Percentiles rank a stretch among this genome's conserved stretches.
phyloP scores from a whole-genome alignment of 2,797 vertebrate genomes.

The Acomys russatus region DNA sequence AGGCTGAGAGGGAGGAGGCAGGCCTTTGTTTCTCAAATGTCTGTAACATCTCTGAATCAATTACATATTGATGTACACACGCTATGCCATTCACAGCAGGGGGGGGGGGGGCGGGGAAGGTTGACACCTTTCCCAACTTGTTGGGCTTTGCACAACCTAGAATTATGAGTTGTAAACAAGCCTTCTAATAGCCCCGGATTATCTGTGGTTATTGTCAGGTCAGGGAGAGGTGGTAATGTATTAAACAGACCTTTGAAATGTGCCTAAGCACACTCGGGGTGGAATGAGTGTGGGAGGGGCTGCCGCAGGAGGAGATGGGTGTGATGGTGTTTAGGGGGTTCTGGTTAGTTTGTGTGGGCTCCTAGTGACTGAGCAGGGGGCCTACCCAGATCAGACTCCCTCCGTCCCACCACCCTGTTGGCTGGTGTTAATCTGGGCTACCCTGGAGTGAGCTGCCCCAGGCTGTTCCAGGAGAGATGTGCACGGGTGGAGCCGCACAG shows the following conservation, averaged over 20 bases:
- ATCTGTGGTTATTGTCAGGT: constrained; percentile 85
- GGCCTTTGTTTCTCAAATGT: constrained; percentile 71
- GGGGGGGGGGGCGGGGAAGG: neutral
- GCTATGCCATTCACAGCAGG: constrained; percentile 81
- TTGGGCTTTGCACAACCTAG: constrained; percentile 87
- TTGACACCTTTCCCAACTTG: constrained; percentile 85
- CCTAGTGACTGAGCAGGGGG: constrained; percentile 70
- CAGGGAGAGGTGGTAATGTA: constrained; percentile 86
- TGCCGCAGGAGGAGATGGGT: neutral
- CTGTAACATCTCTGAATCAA: constrained; percentile 79
- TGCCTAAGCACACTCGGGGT: constrained; percentile 76
- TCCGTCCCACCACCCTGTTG: neutral
- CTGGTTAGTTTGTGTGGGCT: neutral
- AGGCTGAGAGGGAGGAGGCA: constrained; percentile 56
- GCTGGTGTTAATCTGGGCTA: constrained; percentile 71
- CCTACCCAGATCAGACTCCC: constrained; percentile 55
- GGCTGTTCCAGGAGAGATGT: constrained; percentile 66
- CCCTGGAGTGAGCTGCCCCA: constrained; percentile 51
- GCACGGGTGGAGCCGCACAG: constrained; percentile 72
- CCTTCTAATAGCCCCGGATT: constrained; percentile 86
- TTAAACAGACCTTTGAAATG: constrained; percentile 83
- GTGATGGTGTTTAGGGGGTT: neutral
- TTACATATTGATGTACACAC: constrained; percentile 84
- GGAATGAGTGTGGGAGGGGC: constrained; percentile 34
- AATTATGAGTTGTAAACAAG: constrained; percentile 89